Conservation (phyloP, 2,113 vertebrate genomes). For the Argyrosomus japonicus region DNA sequence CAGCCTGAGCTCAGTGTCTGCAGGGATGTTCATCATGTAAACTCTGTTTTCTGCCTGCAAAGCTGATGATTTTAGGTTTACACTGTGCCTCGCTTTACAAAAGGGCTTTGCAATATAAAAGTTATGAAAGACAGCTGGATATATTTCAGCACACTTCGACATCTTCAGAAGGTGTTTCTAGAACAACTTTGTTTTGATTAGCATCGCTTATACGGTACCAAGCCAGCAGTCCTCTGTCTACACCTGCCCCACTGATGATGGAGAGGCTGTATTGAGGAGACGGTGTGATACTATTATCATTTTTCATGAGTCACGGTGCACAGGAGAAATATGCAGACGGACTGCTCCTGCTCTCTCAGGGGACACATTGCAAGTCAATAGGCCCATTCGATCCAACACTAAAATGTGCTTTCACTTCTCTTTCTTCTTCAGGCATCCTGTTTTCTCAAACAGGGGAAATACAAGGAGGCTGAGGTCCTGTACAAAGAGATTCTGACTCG, state of each 20-base stretch:
- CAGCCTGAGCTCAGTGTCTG: conserved; percentile 3
- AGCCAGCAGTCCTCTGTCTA: not conserved
- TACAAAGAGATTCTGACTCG: conserved; percentile 99
- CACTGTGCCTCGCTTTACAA: not conserved
- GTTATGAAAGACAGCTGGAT: not conserved
- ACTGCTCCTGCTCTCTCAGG: conserved; percentile 9
- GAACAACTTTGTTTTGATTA: not conserved
- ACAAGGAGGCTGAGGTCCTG: conserved; percentile 94
- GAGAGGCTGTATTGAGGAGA: conserved; percentile 19
- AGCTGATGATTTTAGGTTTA: not conserved
- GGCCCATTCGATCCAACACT: conserved; percentile 29
- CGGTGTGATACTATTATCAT: conserved; percentile 13
- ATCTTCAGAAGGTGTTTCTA: not conserved
- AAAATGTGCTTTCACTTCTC: conserved; percentile 27
- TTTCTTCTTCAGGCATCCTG: conserved; percentile 91
- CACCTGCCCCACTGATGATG: conserved; percentile 21
- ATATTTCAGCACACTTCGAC: not conserved
- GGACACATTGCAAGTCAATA: conserved; percentile 19
- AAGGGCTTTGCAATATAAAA: not conserved
- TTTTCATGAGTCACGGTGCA: conserved; percentile 21
- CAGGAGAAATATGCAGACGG: conserved; percentile 15
- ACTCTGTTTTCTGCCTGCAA: not conserved
- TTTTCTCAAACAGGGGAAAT: conserved; percentile 98
- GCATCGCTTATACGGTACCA: not conserved
- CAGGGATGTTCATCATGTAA: not conserved